These are phyloP conservation scores for Lanistes nyassanus DNA, from an alignment of 1,140 invertebrate genomes.

Conservation along the genomic window DNA sequence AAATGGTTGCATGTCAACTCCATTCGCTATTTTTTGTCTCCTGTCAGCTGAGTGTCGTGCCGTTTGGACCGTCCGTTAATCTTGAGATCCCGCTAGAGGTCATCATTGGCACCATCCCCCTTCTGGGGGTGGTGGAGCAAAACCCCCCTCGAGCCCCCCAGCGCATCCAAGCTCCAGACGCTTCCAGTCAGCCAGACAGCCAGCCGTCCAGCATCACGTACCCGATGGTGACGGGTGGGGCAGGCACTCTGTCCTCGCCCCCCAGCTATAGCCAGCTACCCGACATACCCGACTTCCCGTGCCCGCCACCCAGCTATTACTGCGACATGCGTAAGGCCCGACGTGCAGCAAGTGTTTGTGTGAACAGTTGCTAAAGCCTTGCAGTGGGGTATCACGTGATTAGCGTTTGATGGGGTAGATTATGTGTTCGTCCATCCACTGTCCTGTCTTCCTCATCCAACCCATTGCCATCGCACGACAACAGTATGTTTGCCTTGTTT, in stretches of 20 bases:
- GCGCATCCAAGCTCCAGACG: not conserved
- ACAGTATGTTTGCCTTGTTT: too few relatives aligned
- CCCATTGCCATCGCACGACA: too few relatives aligned
- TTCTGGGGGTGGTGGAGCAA: conserved; percentile 31
- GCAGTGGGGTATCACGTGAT: too few relatives aligned
- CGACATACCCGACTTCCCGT: not conserved
- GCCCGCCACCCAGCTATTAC: not conserved
- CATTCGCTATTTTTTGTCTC: not conserved
- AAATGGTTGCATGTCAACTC: too few relatives aligned
- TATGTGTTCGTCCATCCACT: too few relatives aligned
- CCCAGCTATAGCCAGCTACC: too few relatives aligned
- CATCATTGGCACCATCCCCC: conserved; percentile 49
- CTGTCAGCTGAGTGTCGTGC: conserved; percentile 48
- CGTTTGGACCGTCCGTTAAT: conserved; percentile 45
- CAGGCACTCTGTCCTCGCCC: not conserved
- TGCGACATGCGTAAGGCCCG: conserved; percentile 15
- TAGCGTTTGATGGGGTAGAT: too few relatives aligned
- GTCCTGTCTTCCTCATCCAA: too few relatives aligned
- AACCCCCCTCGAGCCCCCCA: conserved; percentile 24
- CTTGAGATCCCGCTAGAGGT: conserved; percentile 50
- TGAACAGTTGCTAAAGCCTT: too few relatives aligned
- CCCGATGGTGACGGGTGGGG: not conserved
- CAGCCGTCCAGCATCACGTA: conserved; percentile 5
- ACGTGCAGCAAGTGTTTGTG: too few relatives aligned
- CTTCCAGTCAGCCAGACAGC: not conserved